Conservation (phyloP, 23 tunicate genomes). For the Oikopleura vanhoeffeni region DNA sequence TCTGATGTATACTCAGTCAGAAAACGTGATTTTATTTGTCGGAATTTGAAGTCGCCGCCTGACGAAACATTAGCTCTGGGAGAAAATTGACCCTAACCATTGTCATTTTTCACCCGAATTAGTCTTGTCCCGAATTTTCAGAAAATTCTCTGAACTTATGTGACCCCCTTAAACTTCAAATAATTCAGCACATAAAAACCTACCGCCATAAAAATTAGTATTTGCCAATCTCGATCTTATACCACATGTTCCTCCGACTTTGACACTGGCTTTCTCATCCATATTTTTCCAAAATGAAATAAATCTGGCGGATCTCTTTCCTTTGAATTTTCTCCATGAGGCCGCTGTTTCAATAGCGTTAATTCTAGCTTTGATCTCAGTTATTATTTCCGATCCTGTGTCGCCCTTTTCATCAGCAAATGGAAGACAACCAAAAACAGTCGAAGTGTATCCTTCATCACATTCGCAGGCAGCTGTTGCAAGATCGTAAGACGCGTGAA, state of each 20-base stretch:
- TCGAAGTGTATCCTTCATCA: constrained; percentile 27
- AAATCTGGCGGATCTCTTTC: not conserved
- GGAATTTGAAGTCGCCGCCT: too few relatives aligned
- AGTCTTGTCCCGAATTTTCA: too few relatives aligned
- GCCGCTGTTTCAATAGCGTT: not conserved
- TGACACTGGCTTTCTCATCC: not conserved
- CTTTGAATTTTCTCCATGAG: not conserved
- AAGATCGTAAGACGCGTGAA: constrained; percentile 37
- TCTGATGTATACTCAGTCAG: too few relatives aligned
- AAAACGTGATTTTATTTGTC: too few relatives aligned
- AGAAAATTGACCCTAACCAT: too few relatives aligned
- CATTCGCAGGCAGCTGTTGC: constrained; percentile 63
- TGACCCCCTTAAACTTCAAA: too few relatives aligned
- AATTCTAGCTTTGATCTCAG: not conserved
- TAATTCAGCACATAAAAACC: too few relatives aligned
- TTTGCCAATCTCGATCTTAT: not conserved
- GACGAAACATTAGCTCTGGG: too few relatives aligned
- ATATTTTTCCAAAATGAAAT: not conserved
- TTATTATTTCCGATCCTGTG: not conserved
- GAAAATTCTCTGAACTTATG: too few relatives aligned
- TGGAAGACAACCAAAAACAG: not conserved
- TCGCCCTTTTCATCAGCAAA: not conserved
- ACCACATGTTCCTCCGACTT: not conserved
- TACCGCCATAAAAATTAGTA: not conserved
- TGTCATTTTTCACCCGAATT: too few relatives aligned